Base-by-base conservation (phyloP, 2,797 vertebrate species). In the Microctenopoma lineatum region DNA sequence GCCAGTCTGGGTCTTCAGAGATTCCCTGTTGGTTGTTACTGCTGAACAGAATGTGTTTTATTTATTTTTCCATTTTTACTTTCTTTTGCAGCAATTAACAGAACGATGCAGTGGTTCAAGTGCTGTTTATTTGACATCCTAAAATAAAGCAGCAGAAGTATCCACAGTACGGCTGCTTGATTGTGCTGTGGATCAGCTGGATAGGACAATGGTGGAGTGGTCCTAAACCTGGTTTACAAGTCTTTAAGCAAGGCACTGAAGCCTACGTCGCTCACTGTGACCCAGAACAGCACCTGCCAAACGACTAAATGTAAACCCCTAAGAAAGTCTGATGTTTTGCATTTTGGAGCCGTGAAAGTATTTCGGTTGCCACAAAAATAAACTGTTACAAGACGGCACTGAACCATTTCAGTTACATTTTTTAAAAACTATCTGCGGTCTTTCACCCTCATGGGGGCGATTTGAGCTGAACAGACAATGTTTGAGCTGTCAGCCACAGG, bases 401-500 rank as follows among this genome's bases (percentile, higher is more conserved):
- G 34, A 12, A 55, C 53, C 46, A 68, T 59, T 46, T 25, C n/a
- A 59, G 46, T 29, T 72, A 6, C 27, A 44, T 66, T 63, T 39
- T 34, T 34, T 42, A 44, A 58, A 60, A 53, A 58, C 25, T 60
- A 8, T 56, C 59, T 81, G 62, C 34, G 57, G 63, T 64, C 26
- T 18, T 57, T 58, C 14, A 36, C 65, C 67, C 57, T 71, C 62
- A 66, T 3, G 4, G 70, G 71, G 61, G 16, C 16, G 21, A 80
- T 74, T 74, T 56, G 66, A 65, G 59, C 66, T 70, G 65, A 79
- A 77, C 47, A 54, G 64, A 80, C 46, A 48, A 44, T 18, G 66
- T 81, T 64, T 66, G 67, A 80, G 79, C 58, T 54, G 56, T 63
- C 54, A 11, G n/a, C 77, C 64, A 60, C 69, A 75, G 44, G 18